phyloP scores from a whole-genome alignment of 2,888 invertebrate genomes.

The Melanostoma scalare region DNA sequence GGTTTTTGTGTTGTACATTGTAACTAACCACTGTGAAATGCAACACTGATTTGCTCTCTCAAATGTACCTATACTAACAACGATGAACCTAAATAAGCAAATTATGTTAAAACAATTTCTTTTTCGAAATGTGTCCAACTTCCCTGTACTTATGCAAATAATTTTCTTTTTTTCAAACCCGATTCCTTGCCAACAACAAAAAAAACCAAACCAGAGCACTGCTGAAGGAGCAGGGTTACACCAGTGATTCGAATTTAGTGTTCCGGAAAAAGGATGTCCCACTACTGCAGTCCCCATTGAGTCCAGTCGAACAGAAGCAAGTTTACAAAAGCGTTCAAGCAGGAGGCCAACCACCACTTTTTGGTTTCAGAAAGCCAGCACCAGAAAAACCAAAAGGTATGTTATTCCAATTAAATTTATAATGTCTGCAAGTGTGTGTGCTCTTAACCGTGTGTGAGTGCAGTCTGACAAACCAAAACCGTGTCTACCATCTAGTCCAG shows the following conservation, averaged over 20 bases:
- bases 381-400: conserved; percentile 92
- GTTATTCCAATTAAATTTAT: conserved; percentile 71
- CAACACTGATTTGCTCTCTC: conserved; percentile 15
- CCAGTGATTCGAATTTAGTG: conserved; percentile 94
- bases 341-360: conserved; percentile 96
- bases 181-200: conserved; percentile 2
- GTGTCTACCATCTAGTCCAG: conserved; percentile 1
- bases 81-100: conserved; percentile 2
- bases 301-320: conserved; percentile 91
- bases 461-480: conserved; percentile 31
- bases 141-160: conserved; percentile 6
- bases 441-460: conserved; percentile 12
- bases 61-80: neutral
- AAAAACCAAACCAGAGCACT: conserved; percentile 85
- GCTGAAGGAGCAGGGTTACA: conserved; percentile 94
- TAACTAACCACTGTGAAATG: conserved; percentile 25
- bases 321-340: conserved; percentile 94
- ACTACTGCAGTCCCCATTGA: conserved; percentile 86
- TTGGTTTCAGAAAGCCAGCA: conserved; percentile 94
- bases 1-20: neutral
- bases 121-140: neutral
- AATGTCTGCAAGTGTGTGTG: neutral
- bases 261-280: conserved; percentile 90
- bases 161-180: neutral
- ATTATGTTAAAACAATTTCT: neutral